phyloP scores from a whole-genome alignment of 1,140 invertebrate species.

The Brachionus plicatilis region DNA sequence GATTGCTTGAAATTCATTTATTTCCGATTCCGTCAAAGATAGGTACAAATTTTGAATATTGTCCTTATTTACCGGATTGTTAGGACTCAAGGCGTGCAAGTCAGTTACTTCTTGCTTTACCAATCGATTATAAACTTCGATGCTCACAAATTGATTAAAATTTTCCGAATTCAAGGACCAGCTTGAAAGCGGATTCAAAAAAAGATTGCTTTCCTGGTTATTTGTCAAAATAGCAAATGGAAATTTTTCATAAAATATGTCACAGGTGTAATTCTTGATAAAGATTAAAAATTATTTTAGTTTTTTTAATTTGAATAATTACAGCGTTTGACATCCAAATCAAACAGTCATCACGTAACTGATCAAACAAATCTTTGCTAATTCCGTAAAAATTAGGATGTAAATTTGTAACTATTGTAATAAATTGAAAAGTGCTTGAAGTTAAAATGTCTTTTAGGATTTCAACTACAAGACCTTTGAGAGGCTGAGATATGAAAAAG shows the following conservation, averaged over 20 bases:
- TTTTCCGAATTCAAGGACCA: neutral
- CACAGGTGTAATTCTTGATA: constrained; percentile 38
- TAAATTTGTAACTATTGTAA: constrained; percentile 34
- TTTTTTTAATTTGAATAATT: neutral
- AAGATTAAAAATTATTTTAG: neutral
- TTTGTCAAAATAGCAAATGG: constrained; percentile 7
- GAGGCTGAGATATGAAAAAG: constrained; percentile 17
- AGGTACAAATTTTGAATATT: neutral
- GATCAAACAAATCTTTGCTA: constrained; percentile 14
- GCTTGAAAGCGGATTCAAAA: constrained; percentile 30
- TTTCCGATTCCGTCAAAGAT: neutral
- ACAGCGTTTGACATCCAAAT: constrained; percentile 37
- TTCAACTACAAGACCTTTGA: constrained; percentile 7
- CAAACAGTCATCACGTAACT: constrained; percentile 20
- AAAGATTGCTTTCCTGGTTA: neutral
- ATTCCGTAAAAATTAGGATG: constrained; percentile 6
- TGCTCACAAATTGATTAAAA: neutral
- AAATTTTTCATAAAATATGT: constrained; percentile 39
- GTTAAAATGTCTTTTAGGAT: neutral
- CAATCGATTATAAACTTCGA: constrained; percentile 5
- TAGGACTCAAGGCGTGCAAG: neutral
- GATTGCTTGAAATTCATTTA: neutral
- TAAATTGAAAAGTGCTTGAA: constrained; percentile 33
- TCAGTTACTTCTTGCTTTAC: constrained; percentile 13
- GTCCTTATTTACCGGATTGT: neutral